A percentile compares a stretch with the other conserved stretches of the same genome.
Evolutionary conservation across 2,888 invertebrate genomes (phyloP).

Genomic region (Pseudococcus longispinus): DNA sequence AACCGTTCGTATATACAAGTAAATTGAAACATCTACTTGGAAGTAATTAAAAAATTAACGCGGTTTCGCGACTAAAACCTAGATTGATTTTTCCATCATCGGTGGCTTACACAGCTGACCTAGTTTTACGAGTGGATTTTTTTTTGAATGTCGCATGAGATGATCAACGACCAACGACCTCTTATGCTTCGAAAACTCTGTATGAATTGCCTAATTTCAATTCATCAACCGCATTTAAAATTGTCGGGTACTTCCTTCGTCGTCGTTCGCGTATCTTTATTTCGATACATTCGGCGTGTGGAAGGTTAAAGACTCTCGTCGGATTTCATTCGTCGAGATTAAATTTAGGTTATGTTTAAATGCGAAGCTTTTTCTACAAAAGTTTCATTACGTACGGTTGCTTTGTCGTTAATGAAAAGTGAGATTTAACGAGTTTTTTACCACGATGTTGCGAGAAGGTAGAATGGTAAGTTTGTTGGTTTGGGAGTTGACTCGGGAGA

Average conservation of each 20-base stretch:
- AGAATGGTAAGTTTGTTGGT: too few relatives aligned
- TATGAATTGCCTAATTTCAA: neutral
- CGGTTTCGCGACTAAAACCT: neutral
- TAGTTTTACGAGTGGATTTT: neutral
- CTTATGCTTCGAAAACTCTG: neutral
- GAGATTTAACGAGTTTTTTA: too few relatives aligned
- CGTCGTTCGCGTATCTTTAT: neutral
- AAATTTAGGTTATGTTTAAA: neutral
- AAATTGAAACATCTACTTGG: neutral
- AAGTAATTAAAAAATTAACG: neutral
- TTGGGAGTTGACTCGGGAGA: too few relatives aligned
- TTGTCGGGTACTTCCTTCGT: neutral
- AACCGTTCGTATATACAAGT: neutral
- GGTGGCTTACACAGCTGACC: neutral
- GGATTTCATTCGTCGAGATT: neutral
- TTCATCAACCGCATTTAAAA: neutral
- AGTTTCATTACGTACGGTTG: neutral
- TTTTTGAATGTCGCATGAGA: constrained; percentile 9
- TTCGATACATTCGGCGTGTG: neutral
- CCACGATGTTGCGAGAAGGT: too few relatives aligned
- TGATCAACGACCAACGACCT: constrained; percentile 11
- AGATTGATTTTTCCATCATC: neutral
- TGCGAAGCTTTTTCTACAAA: neutral
- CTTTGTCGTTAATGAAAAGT: too few relatives aligned
- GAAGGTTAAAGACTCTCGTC: neutral